These are phyloP conservation scores for Castor canadensis DNA, from an alignment of 2,113 vertebrate species.

Conservation along the genomic window DNA sequence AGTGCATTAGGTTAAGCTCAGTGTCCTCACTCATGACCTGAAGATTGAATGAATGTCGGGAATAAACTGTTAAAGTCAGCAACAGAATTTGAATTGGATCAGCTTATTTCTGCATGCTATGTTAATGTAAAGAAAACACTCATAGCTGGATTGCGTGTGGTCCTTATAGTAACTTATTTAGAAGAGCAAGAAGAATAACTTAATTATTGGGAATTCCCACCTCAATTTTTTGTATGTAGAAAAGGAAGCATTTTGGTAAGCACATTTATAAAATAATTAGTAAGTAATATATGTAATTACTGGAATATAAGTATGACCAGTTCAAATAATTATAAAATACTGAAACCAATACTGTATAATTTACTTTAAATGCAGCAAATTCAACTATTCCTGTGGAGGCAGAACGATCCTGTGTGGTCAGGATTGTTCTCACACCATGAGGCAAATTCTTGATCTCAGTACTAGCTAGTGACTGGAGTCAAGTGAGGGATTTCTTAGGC, in stretches of 20 bases:
- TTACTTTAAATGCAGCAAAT: background rate
- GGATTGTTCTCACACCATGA: too few species aligned
- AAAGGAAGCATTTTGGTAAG: background rate
- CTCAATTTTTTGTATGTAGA: background rate
- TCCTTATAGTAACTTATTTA: background rate
- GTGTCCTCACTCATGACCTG: background rate
- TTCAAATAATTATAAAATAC: background rate
- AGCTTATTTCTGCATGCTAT: background rate
- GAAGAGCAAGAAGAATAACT: background rate
- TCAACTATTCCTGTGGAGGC: background rate
- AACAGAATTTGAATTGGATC: background rate
- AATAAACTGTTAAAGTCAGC: background rate
- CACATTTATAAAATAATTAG: background rate
- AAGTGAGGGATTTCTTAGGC: fast-evolving
- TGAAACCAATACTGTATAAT: background rate
- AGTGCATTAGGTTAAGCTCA: background rate
- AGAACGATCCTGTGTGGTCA: background rate
- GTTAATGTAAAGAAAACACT: background rate
- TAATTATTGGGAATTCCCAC: background rate
- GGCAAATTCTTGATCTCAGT: too few species aligned
- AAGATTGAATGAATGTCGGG: background rate
- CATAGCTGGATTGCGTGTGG: background rate
- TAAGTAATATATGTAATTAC: background rate
- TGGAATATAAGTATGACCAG: background rate
- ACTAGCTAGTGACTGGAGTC: background rate